phyloP scores from a whole-genome alignment of 2,113 vertebrate species.

The Silurus glanis region DNA sequence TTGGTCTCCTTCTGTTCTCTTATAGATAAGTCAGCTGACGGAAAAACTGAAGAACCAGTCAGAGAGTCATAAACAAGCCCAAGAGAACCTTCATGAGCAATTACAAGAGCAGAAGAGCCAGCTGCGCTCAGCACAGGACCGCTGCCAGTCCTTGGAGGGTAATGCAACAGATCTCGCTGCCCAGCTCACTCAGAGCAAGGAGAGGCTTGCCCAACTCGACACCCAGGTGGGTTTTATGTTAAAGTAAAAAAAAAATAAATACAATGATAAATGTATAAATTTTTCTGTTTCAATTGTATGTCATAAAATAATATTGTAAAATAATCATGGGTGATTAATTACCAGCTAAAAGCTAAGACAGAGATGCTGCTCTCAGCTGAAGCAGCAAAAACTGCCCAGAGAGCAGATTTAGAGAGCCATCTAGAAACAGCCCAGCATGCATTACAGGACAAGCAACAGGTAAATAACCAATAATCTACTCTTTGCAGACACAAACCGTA shows the following conservation, averaged over 20 bases:
- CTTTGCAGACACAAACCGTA: background rate
- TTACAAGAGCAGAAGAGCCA: constrained; percentile 95
- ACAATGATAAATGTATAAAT: background rate
- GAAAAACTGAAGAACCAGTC: constrained; percentile 98
- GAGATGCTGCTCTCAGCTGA: constrained; percentile 92
- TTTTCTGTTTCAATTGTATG: background rate
- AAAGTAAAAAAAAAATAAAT: background rate
- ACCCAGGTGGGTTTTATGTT: constrained; percentile 74
- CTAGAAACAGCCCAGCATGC: constrained; percentile 93
- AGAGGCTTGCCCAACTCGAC: constrained; percentile 89
- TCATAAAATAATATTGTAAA: background rate
- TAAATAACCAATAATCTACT: constrained; percentile 39
- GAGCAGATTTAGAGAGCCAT: constrained; percentile 92
- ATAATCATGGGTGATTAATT: background rate
- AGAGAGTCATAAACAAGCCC: constrained; percentile 97
- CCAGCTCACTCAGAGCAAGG: constrained; percentile 89
- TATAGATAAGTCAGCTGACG: constrained; percentile 86
- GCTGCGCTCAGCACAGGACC: constrained; percentile 86
- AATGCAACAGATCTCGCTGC: constrained; percentile 80
- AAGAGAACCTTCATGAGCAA: constrained; percentile 94
- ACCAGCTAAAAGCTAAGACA: constrained; percentile 94
- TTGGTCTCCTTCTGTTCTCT: background rate
- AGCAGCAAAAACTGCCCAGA: constrained; percentile 90
- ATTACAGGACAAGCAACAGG: constrained; percentile 97
- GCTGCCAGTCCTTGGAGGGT: constrained; percentile 83